Base-by-base conservation (phyloP, 2,888 invertebrate genomes). In the Trachelus tabidus region DNA sequence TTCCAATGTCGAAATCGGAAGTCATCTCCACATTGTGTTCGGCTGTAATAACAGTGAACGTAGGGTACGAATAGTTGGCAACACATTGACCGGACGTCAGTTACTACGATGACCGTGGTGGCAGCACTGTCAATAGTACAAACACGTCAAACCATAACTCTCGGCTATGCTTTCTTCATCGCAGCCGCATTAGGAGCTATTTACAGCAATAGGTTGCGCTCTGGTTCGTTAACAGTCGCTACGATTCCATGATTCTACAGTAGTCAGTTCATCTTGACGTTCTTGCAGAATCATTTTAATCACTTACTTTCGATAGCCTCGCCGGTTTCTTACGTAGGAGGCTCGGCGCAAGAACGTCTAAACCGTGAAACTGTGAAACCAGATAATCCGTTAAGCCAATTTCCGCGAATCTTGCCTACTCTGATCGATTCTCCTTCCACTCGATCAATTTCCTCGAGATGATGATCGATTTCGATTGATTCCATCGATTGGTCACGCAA, bases 121-220 rank as follows among this genome's bases (percentile, higher is more conserved):
- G 56, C 56, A 56, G 56, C 56, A 56, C 23, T 56, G 23, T 23
- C 56, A 23, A 56, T 56, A 23, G 9, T 71, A 71, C 71, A 15
- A 23, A 71, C 33, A 71, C 15, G 12, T 30, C 33, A 34, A 74
- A 35, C 12, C 35, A 34, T 71, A 81, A 56, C 56, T 56, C 80
- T 81, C 78, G 80, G 88, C 84, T 83, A 88, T 90, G 89, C 89
- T 89, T 90, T 90, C 89, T 90, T 89, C 83, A 83, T 86, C 84
- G 83, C 84, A 82, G 85, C 86, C 83, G 80, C 82, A 86, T 84
- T 85, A 85, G 84, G 83, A 85, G 85, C 88, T 86, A 89, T 89
- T 89, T 87, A 87, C 84, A 85, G 87, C 88, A 87, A 86, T 85
- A 83, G 83, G 89, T 86, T 83, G 87, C 88, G 89, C 86, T 89